Base-by-base conservation (phyloP, 2,797 vertebrate species). In the Cyprinodon diabolis region DNA sequence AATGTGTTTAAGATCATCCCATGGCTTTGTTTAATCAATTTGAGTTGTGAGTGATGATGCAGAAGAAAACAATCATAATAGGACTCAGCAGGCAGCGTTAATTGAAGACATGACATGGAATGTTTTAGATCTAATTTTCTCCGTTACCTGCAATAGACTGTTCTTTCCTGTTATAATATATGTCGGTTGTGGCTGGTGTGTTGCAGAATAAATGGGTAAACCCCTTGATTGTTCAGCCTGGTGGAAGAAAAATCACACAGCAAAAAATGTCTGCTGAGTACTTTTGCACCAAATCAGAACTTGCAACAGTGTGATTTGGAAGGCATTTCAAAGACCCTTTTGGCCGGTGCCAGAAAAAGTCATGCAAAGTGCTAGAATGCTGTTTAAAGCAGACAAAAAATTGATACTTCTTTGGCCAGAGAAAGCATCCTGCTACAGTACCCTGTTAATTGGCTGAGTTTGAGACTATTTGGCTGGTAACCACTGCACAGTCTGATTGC, bases 381-480 rank as follows among this genome's bases (percentile, higher is more conserved):
- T 37, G 73, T 63, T 66, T 47, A 23, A 45, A 56, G 75, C 69
- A 40, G 48, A 10, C 3, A 48, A 43, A 56, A 66, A 63, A 55
- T 49, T 60, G 81, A 80, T 78, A 75, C 76, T 77, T 82, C 60
- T 76, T 63, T 60, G 74, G 72, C 72, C 76, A 68, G 69, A 72
- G 70, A 81, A 83, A 65, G 76, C 77, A 69, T 77, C 70, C 56
- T 74, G 68, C 71, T 74, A 80, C 69, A 76, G 72, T 68, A 54
- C 68, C 69, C 70, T 78, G 52, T 76, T 85, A 90, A 86, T 87
- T 87, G 82, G 79, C 71, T 19, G 51, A 76, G 68, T 72, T 71
- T 84, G 62, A 52, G 58, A 43, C 57, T 75, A 81, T 80, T 81
- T 80, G 74, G 66, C 21, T 76, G 66, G 57, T 70, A 85, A 73